A percentile compares a stretch with the other conserved stretches of the same genome.
phyloP scores from a whole-genome alignment of 2,797 vertebrate genomes.

The Pangasius krempfi region DNA sequence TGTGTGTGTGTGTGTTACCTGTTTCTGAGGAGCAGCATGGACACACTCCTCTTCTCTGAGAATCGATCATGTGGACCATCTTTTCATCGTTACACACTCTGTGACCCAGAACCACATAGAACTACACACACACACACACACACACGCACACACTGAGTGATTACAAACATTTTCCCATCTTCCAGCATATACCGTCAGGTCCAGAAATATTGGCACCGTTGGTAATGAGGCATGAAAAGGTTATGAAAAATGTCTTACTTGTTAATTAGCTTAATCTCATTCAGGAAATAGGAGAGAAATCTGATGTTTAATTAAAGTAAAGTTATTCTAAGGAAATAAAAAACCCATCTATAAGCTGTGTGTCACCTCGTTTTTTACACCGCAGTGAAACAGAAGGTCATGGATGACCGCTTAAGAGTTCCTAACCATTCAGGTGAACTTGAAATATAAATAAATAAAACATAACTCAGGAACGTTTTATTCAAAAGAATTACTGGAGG shows the following conservation, averaged over 20 bases:
- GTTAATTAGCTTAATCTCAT: neutral
- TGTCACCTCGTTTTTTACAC: neutral
- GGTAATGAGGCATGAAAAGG: neutral
- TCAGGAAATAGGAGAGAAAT: neutral
- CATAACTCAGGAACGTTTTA: neutral
- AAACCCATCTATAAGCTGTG: neutral
- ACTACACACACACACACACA: slow-evolving; percentile 67
- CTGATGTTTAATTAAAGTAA: neutral
- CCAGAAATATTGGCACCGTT: neutral
- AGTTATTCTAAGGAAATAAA: neutral
- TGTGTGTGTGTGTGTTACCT: slow-evolving; percentile 64
- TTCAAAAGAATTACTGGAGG: neutral
- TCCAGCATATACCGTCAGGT: neutral
- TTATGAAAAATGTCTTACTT: neutral
- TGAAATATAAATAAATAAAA: neutral
- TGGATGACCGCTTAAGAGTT: neutral
- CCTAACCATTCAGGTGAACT: neutral
- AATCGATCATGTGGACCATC: slow-evolving; percentile 52
- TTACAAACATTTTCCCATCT: neutral
- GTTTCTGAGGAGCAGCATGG: slow-evolving; percentile 70
- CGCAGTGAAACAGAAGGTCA: neutral
- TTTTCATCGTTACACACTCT: slow-evolving; percentile 57
- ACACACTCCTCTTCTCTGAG: slow-evolving; percentile 67
- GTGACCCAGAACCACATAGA: slow-evolving; percentile 73
- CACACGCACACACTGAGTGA: neutral